phyloP scores from a whole-genome alignment of 2,113 vertebrate species.

The Entelurus aequoreus region DNA sequence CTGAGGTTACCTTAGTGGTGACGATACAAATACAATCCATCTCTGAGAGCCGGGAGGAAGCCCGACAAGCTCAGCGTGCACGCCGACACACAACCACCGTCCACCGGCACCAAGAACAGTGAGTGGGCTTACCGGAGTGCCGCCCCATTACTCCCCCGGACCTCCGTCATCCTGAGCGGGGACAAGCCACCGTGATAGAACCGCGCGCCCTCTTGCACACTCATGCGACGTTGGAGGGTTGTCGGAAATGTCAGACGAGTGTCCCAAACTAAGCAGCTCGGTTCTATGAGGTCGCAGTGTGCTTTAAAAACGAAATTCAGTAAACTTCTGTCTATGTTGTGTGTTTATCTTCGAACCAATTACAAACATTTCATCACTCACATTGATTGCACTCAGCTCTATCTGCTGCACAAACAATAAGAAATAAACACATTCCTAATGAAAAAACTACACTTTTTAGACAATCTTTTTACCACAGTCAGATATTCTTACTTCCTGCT shows the following conservation, averaged over 20 bases:
- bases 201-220: background rate
- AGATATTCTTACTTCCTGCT: no score
- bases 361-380: no score
- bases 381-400: no score
- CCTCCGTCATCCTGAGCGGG: constrained; percentile 9
- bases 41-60: constrained; percentile 64
- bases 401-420: no score
- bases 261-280: background rate
- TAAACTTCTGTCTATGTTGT: no score
- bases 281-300: no score
- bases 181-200: background rate
- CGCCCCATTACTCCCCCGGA: constrained; percentile 27
- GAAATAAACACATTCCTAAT: no score
- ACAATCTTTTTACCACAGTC: no score
- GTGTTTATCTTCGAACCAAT: no score
- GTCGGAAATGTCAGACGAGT: background rate
- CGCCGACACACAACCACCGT: constrained; percentile 6
- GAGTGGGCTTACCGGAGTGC: constrained; percentile 22
- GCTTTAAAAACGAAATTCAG: no score
- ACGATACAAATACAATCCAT: constrained; percentile 95
- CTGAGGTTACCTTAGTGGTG: constrained; percentile 85
- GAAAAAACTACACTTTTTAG: no score
- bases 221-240: background rate
- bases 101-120: background rate
- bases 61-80: constrained; percentile 64